Evolutionary conservation across 2,888 invertebrate species (phyloP), one percentile per base, ranked within the genome.

Genomic region (Trichogramma dendrolimi): DNA sequence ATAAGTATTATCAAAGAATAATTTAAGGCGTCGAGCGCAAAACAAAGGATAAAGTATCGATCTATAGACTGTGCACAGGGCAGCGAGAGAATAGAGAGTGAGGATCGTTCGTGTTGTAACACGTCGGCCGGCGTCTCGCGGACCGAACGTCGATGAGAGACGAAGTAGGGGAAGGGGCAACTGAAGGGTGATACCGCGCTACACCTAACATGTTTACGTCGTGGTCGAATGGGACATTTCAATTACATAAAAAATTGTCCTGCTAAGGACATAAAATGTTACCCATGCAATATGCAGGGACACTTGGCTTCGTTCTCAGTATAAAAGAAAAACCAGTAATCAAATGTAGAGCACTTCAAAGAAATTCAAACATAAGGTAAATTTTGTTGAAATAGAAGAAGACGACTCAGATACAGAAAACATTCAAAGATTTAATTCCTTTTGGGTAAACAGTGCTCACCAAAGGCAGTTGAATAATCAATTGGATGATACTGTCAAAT

Each of bases 211-310:
- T 53, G 56, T 43, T 10, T 43, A 39, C 5, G 43, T 27, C 42
- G 44, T 43, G 27, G 47, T 38, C 10, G 11, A 40, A 11, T 14
- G 11, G 39, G 43, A 48, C 40, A 55, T 43, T 4, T n/a, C 8
- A 49, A 40, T 14, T 11, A 39, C 38, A 27, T 58, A 47, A 14
- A 41, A 4, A 61, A 43, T 3, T 72, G 70, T 41, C 71, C 71
- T 10, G 71, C 71, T 5, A 67, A 51, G 61, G 61, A 61, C 1
- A 64, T 61, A 50, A 67, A 61, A 41, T 71, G 71, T 55, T 6
- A 52, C 3, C 64, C 61, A 52, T 72, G 71, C 52, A 64, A 64
- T 5, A 62, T 61, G 49, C 38, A 58, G 11, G 70, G 70, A 7
- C 70, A 72, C 66, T 72, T 67, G 44, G 57, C 56, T 27, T 27